A percentile compares a stretch with the other conserved stretches of the same genome.
Conservation (phyloP, 2,113 vertebrate genomes). For the Cnemophilus loriae region DNA sequence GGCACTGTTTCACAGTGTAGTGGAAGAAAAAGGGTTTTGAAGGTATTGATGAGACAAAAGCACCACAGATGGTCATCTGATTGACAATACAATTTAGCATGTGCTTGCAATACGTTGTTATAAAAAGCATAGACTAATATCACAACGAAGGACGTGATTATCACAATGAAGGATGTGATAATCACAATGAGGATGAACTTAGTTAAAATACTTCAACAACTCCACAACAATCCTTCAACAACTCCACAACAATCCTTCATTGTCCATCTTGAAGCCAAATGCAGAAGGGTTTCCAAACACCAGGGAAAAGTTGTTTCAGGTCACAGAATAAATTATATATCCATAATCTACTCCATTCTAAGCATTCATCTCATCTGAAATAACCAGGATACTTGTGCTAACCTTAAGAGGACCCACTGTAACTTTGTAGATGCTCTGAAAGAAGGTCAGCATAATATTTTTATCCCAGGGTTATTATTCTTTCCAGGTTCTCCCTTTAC, state of each 20-base stretch:
- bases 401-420: neutral
- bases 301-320: neutral
- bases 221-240: neutral
- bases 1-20: rapidly evolving
- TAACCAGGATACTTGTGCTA: neutral
- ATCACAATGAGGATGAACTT: neutral
- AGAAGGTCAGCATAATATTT: neutral
- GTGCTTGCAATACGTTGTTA: neutral
- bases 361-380: neutral
- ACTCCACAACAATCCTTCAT: neutral
- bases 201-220: neutral
- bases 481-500: neutral
- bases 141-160: no score
- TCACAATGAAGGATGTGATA: no score
- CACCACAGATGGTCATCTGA: neutral
- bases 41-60: neutral
- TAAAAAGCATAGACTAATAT: neutral
- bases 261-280: neutral
- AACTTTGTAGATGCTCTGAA: neutral
- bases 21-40: neutral
- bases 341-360: neutral
- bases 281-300: neutral
- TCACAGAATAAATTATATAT: neutral
- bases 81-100: no score
- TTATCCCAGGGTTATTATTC: neutral